phyloP scores from a whole-genome alignment of 2,888 invertebrate genomes.

The Carcina quercana region DNA sequence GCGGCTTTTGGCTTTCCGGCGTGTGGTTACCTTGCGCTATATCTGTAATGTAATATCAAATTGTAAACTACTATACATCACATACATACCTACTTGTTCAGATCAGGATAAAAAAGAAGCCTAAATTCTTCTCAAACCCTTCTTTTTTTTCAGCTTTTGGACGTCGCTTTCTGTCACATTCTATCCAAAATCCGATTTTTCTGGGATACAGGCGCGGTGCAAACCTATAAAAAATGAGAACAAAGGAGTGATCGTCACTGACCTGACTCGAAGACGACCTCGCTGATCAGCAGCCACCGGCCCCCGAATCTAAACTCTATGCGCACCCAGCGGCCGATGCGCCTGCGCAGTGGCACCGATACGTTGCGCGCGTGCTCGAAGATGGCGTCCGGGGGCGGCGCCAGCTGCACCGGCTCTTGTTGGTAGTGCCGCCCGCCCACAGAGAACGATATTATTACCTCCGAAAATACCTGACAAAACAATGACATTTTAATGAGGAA shows the following conservation, averaged over 20 bases:
- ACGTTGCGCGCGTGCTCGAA: constrained; percentile 89
- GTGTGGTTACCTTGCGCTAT: constrained; percentile 84
- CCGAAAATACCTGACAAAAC: constrained; percentile 87
- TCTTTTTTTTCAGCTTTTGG: too few species aligned
- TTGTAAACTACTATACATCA: too few species aligned
- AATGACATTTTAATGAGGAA: too few species aligned
- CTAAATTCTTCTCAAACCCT: too few species aligned
- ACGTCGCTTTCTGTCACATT: too few species aligned
- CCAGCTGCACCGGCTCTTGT: constrained; percentile 83
- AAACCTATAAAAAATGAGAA: too few species aligned
- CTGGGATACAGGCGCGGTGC: too few species aligned
- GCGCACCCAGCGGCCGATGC: constrained; percentile 87
- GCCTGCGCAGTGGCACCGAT: constrained; percentile 85
- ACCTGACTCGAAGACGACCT: constrained; percentile 90
- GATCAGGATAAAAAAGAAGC: too few species aligned
- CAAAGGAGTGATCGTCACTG: too few species aligned
- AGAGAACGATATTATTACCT: constrained; percentile 85
- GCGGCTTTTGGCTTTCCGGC: constrained; percentile 76
- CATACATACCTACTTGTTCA: too few species aligned
- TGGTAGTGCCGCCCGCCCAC: constrained; percentile 86
- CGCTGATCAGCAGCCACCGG: constrained; percentile 92
- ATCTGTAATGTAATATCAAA: constrained; percentile 43
- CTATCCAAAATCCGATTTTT: too few species aligned
- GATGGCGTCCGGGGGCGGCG: constrained; percentile 82
- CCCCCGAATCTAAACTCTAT: constrained; percentile 85